Percentiles rank a stretch among this genome's conserved stretches.
These are phyloP conservation scores for Drosophila seguyi DNA, from an alignment of 1,140 invertebrate species.

Conservation along the genomic window DNA sequence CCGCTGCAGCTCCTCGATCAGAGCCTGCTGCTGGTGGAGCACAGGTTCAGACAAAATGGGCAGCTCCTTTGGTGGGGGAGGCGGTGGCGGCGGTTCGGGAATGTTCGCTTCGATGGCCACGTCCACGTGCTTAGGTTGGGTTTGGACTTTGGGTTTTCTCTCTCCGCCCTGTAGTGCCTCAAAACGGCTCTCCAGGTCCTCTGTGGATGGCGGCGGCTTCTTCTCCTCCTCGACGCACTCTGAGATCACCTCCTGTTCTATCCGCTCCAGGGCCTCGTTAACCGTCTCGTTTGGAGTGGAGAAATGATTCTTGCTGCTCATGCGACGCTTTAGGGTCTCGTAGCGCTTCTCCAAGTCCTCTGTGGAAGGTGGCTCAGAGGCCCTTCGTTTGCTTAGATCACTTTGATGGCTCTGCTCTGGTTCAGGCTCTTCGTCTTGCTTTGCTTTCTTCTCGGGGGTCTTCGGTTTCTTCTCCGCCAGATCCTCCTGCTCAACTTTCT, in stretches of 20 bases:
- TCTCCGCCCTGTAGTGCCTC: conserved; percentile 61
- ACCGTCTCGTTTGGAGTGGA: conserved; percentile 47
- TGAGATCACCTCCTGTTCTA: conserved; percentile 61
- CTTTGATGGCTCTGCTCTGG: conserved; percentile 2
- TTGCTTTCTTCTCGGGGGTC: neutral
- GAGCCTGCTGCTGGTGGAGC: conserved; percentile 58
- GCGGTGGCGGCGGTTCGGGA: conserved; percentile 56
- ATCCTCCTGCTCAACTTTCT: neutral
- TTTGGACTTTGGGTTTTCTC: conserved; percentile 5
- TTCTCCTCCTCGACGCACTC: conserved; percentile 42
- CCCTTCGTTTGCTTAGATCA: conserved; percentile 52
- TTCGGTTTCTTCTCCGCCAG: neutral
- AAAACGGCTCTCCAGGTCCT: conserved; percentile 69
- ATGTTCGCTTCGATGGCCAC: conserved; percentile 73
- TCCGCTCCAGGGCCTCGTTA: conserved; percentile 56
- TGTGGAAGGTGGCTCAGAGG: conserved; percentile 78
- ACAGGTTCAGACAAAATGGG: conserved; percentile 20
- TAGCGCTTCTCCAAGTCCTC: conserved; percentile 80
- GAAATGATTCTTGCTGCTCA: conserved; percentile 68
- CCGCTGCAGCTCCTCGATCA: conserved; percentile 76
- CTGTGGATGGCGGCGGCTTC: conserved; percentile 54
- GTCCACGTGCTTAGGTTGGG: conserved; percentile 39
- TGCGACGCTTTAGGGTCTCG: conserved; percentile 69
- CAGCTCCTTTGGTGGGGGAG: conserved; percentile 40
- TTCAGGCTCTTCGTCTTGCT: neutral